Evolutionary conservation across 1,140 invertebrate genomes (phyloP).

Genomic region (Harpegnathos saltator): DNA sequence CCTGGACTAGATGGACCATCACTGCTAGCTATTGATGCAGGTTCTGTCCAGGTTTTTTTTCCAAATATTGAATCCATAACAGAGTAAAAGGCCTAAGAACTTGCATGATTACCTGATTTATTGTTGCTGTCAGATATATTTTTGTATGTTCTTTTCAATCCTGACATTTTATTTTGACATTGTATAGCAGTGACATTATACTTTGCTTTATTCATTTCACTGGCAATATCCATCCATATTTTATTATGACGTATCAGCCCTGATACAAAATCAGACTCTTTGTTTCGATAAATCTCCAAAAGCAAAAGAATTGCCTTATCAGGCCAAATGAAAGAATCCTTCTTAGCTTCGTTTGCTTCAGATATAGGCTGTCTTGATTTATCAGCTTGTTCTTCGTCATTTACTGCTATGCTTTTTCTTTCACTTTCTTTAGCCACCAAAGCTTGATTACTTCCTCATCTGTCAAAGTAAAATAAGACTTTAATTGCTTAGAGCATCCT

Average conservation of each 20-base stretch:
- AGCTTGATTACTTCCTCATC: conserved; percentile 2
- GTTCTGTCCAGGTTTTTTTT: neutral
- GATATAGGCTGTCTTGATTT: neutral
- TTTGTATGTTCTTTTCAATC: too few species aligned
- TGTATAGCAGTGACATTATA: too few species aligned
- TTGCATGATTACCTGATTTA: neutral
- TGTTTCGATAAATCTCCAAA: neutral
- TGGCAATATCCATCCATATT: too few species aligned
- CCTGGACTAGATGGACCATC: neutral
- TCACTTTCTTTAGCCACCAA: neutral
- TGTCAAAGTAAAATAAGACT: neutral
- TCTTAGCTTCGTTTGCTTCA: too few species aligned
- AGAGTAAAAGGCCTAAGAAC: conserved; percentile 29
- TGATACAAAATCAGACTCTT: too few species aligned
- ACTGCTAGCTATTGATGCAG: conserved; percentile 10
- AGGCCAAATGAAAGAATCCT: too few species aligned
- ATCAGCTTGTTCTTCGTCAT: neutral
- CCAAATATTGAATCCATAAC: conserved; percentile 24
- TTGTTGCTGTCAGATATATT: too few species aligned
- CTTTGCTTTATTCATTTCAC: too few species aligned
- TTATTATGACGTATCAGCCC: too few species aligned
- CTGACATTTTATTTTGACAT: too few species aligned
- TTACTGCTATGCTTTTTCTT: neutral
- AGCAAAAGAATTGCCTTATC: too few species aligned
- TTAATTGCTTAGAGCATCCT: neutral